Evolutionary conservation across 2,113 vertebrate species (phyloP).

Genomic region (Nothocercus julius): DNA sequence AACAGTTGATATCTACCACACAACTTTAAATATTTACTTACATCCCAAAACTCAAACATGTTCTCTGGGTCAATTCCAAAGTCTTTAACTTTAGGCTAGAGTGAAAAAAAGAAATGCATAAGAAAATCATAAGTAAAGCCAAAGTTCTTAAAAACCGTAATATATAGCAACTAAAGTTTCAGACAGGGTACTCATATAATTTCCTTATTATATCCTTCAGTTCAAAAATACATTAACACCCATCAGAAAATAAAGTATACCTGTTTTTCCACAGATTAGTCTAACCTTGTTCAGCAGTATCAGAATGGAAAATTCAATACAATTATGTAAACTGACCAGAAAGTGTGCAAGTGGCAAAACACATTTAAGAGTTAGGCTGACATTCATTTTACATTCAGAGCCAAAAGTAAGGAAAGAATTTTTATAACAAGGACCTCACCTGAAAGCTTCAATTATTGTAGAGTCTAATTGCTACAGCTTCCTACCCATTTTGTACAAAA

Average conservation of each 20-base stretch:
- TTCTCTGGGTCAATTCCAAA: conserved; percentile 95
- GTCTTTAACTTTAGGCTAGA: conserved; percentile 92
- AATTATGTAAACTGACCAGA: background rate
- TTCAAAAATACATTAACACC: background rate
- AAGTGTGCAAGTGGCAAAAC: background rate
- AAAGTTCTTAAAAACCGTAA: background rate
- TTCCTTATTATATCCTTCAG: background rate
- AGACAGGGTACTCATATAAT: background rate
- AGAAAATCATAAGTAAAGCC: background rate
- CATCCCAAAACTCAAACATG: conserved; percentile 99
- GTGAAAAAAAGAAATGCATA: background rate
- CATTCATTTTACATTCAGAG: background rate
- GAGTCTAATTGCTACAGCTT: background rate
- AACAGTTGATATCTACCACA: background rate
- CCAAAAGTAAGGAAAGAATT: background rate
- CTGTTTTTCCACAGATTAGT: background rate
- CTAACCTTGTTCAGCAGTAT: background rate
- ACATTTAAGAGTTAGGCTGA: background rate
- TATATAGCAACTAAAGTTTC: background rate
- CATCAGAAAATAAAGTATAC: background rate
- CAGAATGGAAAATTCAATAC: background rate
- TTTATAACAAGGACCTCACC: background rate
- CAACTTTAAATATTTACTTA: conserved; percentile 77
- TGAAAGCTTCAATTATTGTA: background rate
- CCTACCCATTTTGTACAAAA: background rate